Evolutionary conservation across 2,113 vertebrate genomes (phyloP).

Genomic region (Gnathonemus echidnorhynchus): DNA sequence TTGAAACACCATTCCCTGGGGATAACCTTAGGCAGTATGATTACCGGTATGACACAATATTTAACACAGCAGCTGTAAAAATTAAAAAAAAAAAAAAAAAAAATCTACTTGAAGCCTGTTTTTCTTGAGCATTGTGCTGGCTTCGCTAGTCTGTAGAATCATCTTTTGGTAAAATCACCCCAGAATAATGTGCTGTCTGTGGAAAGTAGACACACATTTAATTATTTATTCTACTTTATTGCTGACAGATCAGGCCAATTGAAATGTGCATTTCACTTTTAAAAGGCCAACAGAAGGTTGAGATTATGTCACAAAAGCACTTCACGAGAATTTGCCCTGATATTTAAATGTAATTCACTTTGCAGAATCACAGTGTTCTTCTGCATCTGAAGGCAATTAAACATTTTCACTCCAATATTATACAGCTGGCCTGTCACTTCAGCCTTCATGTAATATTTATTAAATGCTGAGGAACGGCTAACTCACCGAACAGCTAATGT

Average conservation of each 20-base stretch:
- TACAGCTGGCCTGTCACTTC: background rate
- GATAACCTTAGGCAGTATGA: background rate
- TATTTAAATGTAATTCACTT: conserved; percentile 10
- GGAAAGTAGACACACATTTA: background rate
- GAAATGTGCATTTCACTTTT: background rate
- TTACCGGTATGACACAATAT: background rate
- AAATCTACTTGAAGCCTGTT: background rate
- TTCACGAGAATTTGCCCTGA: background rate
- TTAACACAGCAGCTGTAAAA: background rate
- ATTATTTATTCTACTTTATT: background rate
- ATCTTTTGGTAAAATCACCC: background rate
- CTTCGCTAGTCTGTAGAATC: background rate
- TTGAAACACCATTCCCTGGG: background rate
- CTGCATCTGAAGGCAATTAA: background rate
- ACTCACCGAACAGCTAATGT: background rate
- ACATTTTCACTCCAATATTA: background rate
- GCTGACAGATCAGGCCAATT: background rate
- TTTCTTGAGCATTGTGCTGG: background rate
- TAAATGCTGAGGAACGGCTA: background rate
- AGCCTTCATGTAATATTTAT: conserved; percentile 8
- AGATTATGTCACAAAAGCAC: background rate
- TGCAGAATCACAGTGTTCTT: background rate
- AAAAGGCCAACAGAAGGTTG: background rate
- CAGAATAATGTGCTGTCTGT: background rate
- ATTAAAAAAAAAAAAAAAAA: background rate